Evolutionary conservation across 1,140 invertebrate species (phyloP).

Genomic region (Dendrolimus kikuchii): DNA sequence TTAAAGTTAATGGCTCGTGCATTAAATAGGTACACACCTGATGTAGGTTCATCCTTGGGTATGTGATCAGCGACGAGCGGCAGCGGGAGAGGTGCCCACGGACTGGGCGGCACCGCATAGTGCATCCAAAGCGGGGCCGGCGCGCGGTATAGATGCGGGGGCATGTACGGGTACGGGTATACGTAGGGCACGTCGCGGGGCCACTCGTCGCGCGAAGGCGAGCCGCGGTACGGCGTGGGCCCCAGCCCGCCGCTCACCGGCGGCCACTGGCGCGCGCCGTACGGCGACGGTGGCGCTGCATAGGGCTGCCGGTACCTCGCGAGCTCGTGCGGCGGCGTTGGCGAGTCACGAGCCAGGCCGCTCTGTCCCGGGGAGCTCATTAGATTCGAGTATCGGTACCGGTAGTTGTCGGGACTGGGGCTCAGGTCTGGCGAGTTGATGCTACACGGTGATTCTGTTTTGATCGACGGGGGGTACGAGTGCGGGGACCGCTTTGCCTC

Average conservation of each 20-base stretch:
- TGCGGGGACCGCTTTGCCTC: slow-evolving; percentile 48
- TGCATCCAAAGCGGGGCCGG: slow-evolving; percentile 35
- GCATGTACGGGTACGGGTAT: slow-evolving; percentile 39
- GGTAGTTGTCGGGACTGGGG: slow-evolving; percentile 50
- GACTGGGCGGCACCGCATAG: slow-evolving; percentile 41
- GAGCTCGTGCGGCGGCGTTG: slow-evolving; percentile 25
- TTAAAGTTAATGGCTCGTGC: neutral
- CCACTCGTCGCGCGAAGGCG: slow-evolving; percentile 35
- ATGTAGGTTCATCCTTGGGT: slow-evolving; percentile 63
- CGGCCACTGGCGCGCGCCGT: slow-evolving; percentile 23
- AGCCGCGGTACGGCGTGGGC: slow-evolving; percentile 22
- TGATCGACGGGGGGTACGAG: slow-evolving; percentile 42
- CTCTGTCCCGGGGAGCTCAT: slow-evolving; percentile 32
- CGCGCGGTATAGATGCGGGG: slow-evolving; percentile 46
- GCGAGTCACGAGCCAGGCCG: slow-evolving; percentile 24
- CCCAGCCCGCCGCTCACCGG: slow-evolving; percentile 10
- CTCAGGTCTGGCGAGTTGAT: slow-evolving; percentile 57
- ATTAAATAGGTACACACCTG: slow-evolving; percentile 32
- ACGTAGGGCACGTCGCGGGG: slow-evolving; percentile 29
- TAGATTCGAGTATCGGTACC: slow-evolving; percentile 42
- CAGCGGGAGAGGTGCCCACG: slow-evolving; percentile 58
- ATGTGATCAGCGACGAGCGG: slow-evolving; percentile 62
- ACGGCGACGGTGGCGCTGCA: slow-evolving; percentile 34
- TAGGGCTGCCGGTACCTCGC: slow-evolving; percentile 22
- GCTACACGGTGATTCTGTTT: slow-evolving; percentile 56